Base-by-base conservation (phyloP, 2,797 vertebrate species). In the Melanotaenia maccullochi region DNA sequence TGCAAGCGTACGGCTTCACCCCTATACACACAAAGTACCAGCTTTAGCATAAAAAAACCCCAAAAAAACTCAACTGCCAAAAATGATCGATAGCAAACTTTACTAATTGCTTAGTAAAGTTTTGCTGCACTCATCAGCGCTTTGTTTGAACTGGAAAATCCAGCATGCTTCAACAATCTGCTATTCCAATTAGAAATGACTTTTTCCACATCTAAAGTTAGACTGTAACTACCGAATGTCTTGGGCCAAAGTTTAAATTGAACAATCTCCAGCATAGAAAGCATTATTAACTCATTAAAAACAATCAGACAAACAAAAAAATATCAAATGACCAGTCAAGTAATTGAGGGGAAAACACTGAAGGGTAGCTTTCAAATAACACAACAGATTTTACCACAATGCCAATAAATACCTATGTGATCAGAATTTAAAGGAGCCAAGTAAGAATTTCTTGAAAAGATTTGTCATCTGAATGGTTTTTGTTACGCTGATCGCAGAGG, bases 1-100 rank as follows among this genome's bases (percentile, higher is more conserved):
- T 94, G 93, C 93, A 94, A 93, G 92, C 93, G 92, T 93, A 94
- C 85, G 93, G 93, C 91, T 94, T 94, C 93, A 94, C 93, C 90
- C 93, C 93, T 94, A 93, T 35, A 60, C 92, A 93, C 90, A 94
- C 90, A 94, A 92, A 94, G 93, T 90, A 92, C 89, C 90, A 92
- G 57, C 90, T 93, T 93, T 92, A 93, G 93, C 89, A 88, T 87
- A 16, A 52, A 60, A 60, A 62, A 49, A 22, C 44, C 2, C 3
- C 28, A 54, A 64, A 81, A 81, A 68, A 85, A 81, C 58, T 90
- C 92, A 94, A 94, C 93, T 94, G 93, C 93, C 93, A 90, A 94
- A 94, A 93, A 93, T 91, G 82, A 92, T 93, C 92, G 44, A 75
- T 68, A 36, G 60, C 72, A 79, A 91, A 92, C 92, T 91, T 94